These are phyloP conservation scores for Aradophagus sp. DNA, from an alignment of 1,140 invertebrate genomes.

Conservation along the genomic window DNA sequence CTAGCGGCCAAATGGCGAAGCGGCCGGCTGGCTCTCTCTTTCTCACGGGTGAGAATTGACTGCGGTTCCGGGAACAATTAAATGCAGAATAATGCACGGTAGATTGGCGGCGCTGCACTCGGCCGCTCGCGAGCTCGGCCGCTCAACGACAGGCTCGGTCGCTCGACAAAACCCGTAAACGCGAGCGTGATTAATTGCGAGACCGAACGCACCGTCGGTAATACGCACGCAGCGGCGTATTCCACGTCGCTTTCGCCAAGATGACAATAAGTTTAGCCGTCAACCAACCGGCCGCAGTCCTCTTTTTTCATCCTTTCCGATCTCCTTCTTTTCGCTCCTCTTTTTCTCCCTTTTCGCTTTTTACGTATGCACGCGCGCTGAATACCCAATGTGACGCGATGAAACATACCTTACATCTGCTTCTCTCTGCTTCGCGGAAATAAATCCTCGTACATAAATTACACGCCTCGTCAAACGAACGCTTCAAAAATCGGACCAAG, in stretches of 20 bases:
- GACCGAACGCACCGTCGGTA: conserved; percentile 47
- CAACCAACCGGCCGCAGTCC: too few species aligned
- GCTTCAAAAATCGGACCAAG: conserved; percentile 44
- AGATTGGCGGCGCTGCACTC: too few species aligned
- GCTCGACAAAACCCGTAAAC: conserved; percentile 60
- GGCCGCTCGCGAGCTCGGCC: too few species aligned
- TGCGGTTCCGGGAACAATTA: conserved; percentile 63
- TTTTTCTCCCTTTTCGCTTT: too few species aligned
- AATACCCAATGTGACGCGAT: conserved; percentile 52
- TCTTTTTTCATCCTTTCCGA: too few species aligned
- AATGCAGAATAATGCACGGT: conserved; percentile 56
- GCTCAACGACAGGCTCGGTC: too few species aligned
- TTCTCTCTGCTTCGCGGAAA: conserved; percentile 51
- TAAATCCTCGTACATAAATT: conserved; percentile 54
- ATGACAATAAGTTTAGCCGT: too few species aligned
- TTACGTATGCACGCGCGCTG: too few species aligned
- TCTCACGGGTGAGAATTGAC: conserved; percentile 51
- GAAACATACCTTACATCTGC: conserved; percentile 36
- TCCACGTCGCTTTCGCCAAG: too few species aligned
- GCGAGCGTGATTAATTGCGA: conserved; percentile 63
- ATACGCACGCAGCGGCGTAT: conserved; percentile 31
- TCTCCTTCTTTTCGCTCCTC: too few species aligned
- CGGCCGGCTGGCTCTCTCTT: conserved; percentile 29
- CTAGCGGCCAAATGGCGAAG: conserved; percentile 19
- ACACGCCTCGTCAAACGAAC: conserved; percentile 52